Evolutionary conservation across 1,140 invertebrate species (phyloP).

Genomic region (Cyclargus thomasi): DNA sequence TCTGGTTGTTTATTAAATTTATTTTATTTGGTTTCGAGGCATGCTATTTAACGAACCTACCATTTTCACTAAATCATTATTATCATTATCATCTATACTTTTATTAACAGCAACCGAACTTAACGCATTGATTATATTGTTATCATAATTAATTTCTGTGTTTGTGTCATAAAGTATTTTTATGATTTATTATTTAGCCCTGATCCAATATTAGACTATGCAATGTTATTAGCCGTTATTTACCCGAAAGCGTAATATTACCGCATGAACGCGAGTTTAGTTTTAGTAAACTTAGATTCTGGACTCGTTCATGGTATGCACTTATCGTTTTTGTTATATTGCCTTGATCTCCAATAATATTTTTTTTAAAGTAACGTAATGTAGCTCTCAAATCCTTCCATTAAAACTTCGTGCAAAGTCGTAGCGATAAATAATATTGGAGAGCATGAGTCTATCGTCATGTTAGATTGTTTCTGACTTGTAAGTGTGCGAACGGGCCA

Average conservation of each 20-base stretch:
- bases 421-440: slow-evolving; percentile 59
- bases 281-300: slow-evolving; percentile 6
- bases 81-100: slow-evolving; percentile 12
- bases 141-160: not conserved
- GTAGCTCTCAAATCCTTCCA: not conserved
- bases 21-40: slow-evolving; percentile 40
- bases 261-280: slow-evolving; percentile 7
- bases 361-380: slow-evolving; percentile 31
- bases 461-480: slow-evolving; percentile 74
- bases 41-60: slow-evolving; percentile 36
- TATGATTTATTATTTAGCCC: not conserved
- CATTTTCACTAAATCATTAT: slow-evolving; percentile 26
- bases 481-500: slow-evolving; percentile 61
- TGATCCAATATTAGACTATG: not conserved
- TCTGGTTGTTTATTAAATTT: slow-evolving; percentile 31
- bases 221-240: not conserved
- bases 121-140: not conserved
- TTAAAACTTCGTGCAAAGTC: not conserved
- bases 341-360: slow-evolving; percentile 60
- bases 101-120: not conserved
- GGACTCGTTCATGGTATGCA: slow-evolving; percentile 15
- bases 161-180: not conserved
- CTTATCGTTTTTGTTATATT: slow-evolving; percentile 16
- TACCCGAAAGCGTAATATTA: not conserved
- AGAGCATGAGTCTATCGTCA: slow-evolving; percentile 70